Percentiles rank a stretch among this genome's conserved stretches.
Evolutionary conservation across 2,888 invertebrate species (phyloP).

Genomic region (Andrena minutula): DNA sequence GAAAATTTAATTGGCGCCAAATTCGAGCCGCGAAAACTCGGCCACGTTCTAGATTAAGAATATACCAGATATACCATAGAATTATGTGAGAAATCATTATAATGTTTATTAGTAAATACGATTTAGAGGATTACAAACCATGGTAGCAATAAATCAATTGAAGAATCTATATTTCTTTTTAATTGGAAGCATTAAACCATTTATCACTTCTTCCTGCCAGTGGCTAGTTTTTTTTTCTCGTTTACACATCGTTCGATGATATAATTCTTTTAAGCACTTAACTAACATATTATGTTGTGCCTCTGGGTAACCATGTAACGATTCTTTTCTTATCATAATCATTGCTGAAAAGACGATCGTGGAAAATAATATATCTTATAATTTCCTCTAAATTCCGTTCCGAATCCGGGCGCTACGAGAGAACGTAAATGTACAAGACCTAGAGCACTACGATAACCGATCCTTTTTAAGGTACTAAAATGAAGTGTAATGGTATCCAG

Average conservation of each 20-base stretch:
- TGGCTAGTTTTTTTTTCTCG: conserved; percentile 58
- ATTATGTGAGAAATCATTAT: conserved; percentile 69
- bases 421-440: conserved; percentile 46
- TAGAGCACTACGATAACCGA: conserved; percentile 40
- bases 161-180: conserved; percentile 68
- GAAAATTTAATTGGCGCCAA: background rate
- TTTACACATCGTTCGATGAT: conserved; percentile 62
- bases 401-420: conserved; percentile 24
- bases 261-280: conserved; percentile 56
- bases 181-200: conserved; percentile 73
- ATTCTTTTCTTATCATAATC: conserved; percentile 36
- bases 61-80: background rate
- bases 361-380: conserved; percentile 46
- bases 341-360: conserved; percentile 43
- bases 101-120: conserved; percentile 69
- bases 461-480: conserved; percentile 39
- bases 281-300: conserved; percentile 61
- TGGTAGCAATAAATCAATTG: conserved; percentile 65
- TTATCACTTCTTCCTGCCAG: conserved; percentile 63
- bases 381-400: conserved; percentile 54
- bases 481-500: conserved; percentile 47
- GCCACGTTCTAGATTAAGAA: background rate
- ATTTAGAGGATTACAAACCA: conserved; percentile 72
- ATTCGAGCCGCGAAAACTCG: background rate
- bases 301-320: conserved; percentile 60